Evolutionary conservation across 2,113 vertebrate species (phyloP).

Genomic region (Tylochromis polylepis): DNA sequence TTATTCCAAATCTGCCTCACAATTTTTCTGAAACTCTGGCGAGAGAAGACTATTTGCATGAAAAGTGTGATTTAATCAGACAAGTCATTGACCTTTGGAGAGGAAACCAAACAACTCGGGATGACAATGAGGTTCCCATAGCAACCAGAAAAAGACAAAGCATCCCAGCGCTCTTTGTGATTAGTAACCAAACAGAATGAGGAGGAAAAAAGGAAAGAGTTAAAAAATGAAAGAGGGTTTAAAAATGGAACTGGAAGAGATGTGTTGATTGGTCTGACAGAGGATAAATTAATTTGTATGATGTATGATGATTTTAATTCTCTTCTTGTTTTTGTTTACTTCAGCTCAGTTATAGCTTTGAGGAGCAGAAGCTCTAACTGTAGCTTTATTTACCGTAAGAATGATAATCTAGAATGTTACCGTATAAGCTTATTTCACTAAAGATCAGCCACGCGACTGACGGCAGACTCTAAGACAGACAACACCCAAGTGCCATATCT

Average conservation of each 20-base stretch:
- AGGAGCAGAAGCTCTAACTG: not conserved
- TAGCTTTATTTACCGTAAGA: not conserved
- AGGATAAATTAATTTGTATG: not conserved
- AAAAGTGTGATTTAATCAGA: constrained; percentile 41
- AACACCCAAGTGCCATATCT: constrained; percentile 21
- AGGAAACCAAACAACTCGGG: constrained; percentile 33
- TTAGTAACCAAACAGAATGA: constrained; percentile 18
- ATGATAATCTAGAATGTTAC: not conserved
- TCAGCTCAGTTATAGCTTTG: not conserved
- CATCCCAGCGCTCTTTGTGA: constrained; percentile 11
- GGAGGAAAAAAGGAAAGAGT: not conserved
- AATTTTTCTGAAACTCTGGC: not conserved
- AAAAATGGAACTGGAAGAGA: not conserved
- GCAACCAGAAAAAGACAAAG: constrained; percentile 34
- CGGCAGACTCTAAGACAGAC: not conserved
- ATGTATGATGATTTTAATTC: not conserved
- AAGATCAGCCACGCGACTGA: not conserved
- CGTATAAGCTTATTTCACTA: not conserved
- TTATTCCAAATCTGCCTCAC: not conserved
- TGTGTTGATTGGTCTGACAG: not conserved
- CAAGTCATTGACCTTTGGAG: constrained; percentile 51
- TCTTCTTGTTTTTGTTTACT: not conserved
- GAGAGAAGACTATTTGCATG: constrained; percentile 18
- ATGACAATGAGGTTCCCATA: constrained; percentile 38
- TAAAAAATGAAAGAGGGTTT: not conserved